A percentile compares a stretch with the other conserved stretches of the same genome.
These are phyloP conservation scores for Microcebus lehilahytsara DNA, from an alignment of 2,113 vertebrate genomes.

Conservation along the genomic window DNA sequence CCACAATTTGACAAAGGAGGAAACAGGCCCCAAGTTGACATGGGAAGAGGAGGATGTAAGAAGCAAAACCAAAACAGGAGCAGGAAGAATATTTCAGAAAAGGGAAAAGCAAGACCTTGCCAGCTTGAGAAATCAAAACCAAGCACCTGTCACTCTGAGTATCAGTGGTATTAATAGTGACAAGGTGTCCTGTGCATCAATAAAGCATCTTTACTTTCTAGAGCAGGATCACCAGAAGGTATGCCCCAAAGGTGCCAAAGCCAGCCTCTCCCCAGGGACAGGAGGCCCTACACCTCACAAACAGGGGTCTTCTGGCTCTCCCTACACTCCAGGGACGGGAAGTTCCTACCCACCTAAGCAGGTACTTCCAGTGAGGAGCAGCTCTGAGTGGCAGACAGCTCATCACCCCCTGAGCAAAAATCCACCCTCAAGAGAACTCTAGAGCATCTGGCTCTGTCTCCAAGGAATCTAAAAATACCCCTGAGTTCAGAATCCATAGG, in stretches of 20 bases:
- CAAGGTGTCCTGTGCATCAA: not conserved
- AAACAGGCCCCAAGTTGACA: not conserved
- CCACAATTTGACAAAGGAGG: not conserved
- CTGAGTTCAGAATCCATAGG: too few relatives aligned
- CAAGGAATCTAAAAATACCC: not conserved
- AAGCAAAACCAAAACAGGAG: not conserved
- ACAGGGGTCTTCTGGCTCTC: not conserved
- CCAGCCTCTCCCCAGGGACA: not conserved
- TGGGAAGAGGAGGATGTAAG: not conserved
- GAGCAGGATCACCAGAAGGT: not conserved
- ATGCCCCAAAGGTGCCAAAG: not conserved
- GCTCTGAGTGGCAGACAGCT: not conserved
- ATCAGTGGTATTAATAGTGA: not conserved
- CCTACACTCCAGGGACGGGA: not conserved
- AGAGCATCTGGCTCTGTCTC: not conserved
- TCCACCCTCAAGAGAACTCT: not conserved
- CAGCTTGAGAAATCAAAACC: not conserved
- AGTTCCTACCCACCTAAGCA: not conserved
- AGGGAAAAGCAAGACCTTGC: not conserved
- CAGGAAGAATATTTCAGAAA: not conserved
- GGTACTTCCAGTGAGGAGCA: not conserved
- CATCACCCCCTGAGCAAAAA: not conserved
- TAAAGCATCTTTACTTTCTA: not conserved
- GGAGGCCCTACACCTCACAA: not conserved
- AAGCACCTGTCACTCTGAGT: not conserved